A percentile compares a stretch with the other conserved stretches of the same genome.
phyloP scores from a whole-genome alignment of 2,888 invertebrate genomes.

The Ephialtes manifestator region DNA sequence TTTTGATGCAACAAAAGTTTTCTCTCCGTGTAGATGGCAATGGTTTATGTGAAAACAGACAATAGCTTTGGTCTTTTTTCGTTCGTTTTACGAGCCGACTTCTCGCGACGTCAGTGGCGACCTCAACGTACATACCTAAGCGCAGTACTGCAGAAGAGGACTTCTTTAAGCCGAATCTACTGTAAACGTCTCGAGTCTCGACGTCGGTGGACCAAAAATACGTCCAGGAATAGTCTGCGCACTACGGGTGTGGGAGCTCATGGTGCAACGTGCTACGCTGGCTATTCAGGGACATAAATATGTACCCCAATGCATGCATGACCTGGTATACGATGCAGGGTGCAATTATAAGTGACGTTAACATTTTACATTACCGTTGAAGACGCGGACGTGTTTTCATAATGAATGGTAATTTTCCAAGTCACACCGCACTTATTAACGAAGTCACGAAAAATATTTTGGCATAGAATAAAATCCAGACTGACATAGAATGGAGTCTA shows the following conservation, averaged over 20 bases:
- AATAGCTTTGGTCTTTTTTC: conserved; percentile 14
- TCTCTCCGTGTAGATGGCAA: too few species aligned
- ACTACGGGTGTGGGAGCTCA: conserved; percentile 34
- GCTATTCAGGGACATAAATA: conserved; percentile 11
- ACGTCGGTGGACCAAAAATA: conserved; percentile 48
- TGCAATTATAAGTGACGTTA: conserved; percentile 10
- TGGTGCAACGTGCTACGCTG: conserved; percentile 21
- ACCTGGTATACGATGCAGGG: not conserved
- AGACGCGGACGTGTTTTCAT: not conserved
- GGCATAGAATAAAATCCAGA: not conserved
- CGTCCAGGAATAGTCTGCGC: conserved; percentile 62
- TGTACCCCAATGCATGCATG: conserved; percentile 2
- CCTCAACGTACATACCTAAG: conserved; percentile 20
- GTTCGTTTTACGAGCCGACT: conserved; percentile 42
- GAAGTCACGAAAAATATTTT: not conserved
- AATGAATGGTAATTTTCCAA: not conserved
- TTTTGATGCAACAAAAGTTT: too few species aligned
- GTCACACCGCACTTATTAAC: not conserved
- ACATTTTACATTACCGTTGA: not conserved
- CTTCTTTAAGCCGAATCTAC: conserved; percentile 58
- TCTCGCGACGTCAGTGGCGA: conserved; percentile 6
- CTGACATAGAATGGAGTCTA: not conserved
- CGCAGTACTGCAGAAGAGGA: conserved; percentile 15
- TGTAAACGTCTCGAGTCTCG: conserved; percentile 51
- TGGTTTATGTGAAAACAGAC: conserved; percentile 6